Conservation (phyloP, 1,140 invertebrate genomes). For the Dreissena rostriformis region DNA sequence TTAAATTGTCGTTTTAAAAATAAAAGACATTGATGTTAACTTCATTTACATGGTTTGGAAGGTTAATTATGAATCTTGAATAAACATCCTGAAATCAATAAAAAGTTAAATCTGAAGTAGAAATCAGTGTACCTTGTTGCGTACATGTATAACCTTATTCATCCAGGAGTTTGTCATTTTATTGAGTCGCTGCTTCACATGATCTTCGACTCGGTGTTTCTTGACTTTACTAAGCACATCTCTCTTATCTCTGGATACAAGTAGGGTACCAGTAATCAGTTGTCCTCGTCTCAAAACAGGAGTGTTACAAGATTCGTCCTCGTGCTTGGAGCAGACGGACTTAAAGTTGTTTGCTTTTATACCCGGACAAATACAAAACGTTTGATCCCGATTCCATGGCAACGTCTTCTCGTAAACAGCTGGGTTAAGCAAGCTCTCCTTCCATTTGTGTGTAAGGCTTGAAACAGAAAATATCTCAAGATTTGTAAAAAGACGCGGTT, state of each 20-base stretch:
- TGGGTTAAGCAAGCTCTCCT: constrained; percentile 24
- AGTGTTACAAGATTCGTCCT: constrained; percentile 4
- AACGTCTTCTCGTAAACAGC: constrained; percentile 5
- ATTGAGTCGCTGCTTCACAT: background rate
- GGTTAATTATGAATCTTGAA: background rate
- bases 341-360: background rate
- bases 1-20: background rate
- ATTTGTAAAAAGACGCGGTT: too few species aligned
- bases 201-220: background rate
- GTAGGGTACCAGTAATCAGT: background rate
- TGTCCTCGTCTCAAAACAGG: background rate
- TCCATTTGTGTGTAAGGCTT: background rate
- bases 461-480: too few species aligned
- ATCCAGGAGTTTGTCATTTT: constrained; percentile 10
- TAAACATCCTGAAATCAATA: background rate
- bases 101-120: background rate
- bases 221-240: background rate
- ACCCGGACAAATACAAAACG: constrained; percentile 10
- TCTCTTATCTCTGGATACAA: background rate
- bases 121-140: background rate
- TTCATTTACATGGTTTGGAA: background rate
- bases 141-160: background rate
- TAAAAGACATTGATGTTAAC: background rate
- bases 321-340: constrained; percentile 1
- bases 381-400: constrained; percentile 2